Evolutionary conservation across 2,113 vertebrate genomes (phyloP).

Genomic region (Coptodon rendalli): DNA sequence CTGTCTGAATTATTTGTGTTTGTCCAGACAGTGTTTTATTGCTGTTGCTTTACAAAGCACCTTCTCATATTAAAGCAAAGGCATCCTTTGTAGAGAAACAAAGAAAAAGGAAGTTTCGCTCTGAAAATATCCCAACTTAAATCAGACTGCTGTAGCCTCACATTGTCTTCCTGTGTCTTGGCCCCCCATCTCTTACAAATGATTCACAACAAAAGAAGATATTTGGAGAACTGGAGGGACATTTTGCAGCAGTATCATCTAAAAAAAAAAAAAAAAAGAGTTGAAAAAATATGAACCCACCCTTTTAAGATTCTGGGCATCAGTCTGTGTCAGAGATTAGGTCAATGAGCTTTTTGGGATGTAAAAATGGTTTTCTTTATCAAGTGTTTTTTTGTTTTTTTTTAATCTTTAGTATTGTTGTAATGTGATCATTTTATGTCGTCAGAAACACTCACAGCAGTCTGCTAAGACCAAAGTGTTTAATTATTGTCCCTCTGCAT

Average conservation of each 20-base stretch:
- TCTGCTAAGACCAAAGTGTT: slow-evolving; percentile 21
- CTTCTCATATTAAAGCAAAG: background rate
- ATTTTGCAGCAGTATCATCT: background rate
- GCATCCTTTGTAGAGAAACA: background rate
- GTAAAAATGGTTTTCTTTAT: background rate
- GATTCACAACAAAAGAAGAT: background rate
- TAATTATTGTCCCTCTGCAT: background rate
- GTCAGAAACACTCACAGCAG: background rate
- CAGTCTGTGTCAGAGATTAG: background rate
- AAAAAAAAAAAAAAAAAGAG: background rate
- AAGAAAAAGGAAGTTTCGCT: background rate
- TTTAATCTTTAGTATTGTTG: background rate
- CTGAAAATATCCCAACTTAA: background rate
- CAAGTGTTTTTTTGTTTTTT: background rate
- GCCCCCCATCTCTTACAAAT: background rate
- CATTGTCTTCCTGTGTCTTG: rapidly evolving
- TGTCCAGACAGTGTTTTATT: background rate
- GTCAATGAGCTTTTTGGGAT: background rate
- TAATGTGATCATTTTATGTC: background rate
- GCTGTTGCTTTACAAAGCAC: background rate
- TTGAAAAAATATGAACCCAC: background rate
- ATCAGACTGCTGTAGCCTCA: background rate
- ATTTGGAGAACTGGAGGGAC: background rate
- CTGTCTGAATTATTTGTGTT: background rate
- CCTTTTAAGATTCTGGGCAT: background rate